Evolutionary conservation across 2,797 vertebrate species (phyloP).

Genomic region (Acanthornis magna): DNA sequence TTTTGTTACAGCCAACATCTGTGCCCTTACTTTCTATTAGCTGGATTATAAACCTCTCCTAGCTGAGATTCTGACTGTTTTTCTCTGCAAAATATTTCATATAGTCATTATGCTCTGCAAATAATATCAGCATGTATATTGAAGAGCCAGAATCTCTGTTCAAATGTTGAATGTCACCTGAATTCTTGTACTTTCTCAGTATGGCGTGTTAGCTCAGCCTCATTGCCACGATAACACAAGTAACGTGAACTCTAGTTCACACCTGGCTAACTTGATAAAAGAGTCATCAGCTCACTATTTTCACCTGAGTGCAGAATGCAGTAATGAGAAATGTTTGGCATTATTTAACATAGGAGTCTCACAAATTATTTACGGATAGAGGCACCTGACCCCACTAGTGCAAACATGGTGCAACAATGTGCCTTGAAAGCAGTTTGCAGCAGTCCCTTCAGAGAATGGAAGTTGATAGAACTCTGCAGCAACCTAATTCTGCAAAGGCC

Average conservation of each 20-base stretch:
- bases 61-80: background rate
- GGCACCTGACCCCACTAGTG: background rate
- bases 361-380: background rate
- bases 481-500: background rate
- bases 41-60: background rate
- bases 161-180: background rate
- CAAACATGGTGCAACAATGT: background rate
- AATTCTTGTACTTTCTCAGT: background rate
- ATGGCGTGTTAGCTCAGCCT: background rate
- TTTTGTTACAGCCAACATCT: background rate
- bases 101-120: background rate
- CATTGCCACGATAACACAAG: background rate
- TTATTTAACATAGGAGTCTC: background rate
- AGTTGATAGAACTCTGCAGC: background rate
- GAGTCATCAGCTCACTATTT: background rate
- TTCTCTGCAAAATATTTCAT: background rate
- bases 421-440: background rate
- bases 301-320: background rate
- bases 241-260: background rate
- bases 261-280: background rate
- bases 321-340: background rate
- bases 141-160: background rate
- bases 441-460: background rate
- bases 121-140: background rate
- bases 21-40: background rate